Evolutionary conservation across 2,888 invertebrate species (phyloP).

Genomic region (Conistra vaccinii): DNA sequence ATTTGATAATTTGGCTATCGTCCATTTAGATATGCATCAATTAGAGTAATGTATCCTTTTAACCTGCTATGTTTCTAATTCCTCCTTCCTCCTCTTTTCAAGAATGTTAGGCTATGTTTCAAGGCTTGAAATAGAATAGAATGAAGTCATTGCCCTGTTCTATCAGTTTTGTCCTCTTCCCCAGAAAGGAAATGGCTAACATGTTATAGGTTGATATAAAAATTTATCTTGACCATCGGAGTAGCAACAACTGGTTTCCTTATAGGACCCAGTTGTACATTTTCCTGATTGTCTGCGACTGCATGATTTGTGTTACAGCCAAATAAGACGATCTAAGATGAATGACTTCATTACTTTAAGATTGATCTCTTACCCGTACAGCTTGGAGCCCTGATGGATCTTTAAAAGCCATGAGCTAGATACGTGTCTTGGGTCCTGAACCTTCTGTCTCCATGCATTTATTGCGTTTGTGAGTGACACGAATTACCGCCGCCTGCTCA

Average conservation of each 20-base stretch:
- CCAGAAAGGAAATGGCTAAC: not conserved
- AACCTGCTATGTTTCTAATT: not conserved
- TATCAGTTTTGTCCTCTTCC: not conserved
- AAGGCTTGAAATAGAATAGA: not conserved
- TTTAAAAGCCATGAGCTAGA: conserved; percentile 28
- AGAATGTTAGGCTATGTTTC: no score
- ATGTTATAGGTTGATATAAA: not conserved
- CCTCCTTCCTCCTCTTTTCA: not conserved
- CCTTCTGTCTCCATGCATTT: conserved; percentile 42
- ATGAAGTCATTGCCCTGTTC: not conserved
- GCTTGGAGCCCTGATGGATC: conserved; percentile 4
- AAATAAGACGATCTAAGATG: not conserved
- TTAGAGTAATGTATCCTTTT: not conserved
- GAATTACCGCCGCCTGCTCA: conserved; percentile 33
- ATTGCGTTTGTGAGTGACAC: conserved; percentile 56
- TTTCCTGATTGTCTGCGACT: not conserved
- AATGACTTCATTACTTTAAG: conserved; percentile 5
- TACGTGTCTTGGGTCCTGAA: conserved; percentile 25
- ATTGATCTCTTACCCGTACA: not conserved
- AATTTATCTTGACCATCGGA: not conserved
- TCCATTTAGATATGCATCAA: not conserved
- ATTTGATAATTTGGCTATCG: not conserved
- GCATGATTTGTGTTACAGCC: not conserved
- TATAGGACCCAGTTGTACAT: not conserved
- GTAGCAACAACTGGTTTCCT: not conserved